Evolutionary conservation across 2,888 invertebrate species (phyloP).

Genomic region (Mesorhabditis sp.): DNA sequence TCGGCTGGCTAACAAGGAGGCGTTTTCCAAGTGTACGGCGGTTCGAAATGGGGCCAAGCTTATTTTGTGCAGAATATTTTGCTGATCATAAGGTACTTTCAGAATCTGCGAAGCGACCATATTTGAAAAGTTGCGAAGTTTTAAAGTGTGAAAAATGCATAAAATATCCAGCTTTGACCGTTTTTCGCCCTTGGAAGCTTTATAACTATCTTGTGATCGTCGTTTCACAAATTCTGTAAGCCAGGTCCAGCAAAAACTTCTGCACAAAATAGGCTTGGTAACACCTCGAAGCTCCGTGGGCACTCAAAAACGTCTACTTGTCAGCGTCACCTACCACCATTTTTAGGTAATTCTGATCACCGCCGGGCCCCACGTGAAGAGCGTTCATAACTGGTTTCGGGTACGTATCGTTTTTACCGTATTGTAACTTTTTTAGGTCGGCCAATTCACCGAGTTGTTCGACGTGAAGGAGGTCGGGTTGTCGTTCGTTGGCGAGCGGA

Average conservation of each 20-base stretch:
- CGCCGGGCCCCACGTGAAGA: slow-evolving; percentile 81
- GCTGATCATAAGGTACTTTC: too few relatives aligned
- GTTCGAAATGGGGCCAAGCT: slow-evolving; percentile 62
- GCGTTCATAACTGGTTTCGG: slow-evolving; percentile 77
- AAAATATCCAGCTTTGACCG: too few relatives aligned
- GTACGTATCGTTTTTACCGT: slow-evolving; percentile 43
- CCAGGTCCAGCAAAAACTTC: slow-evolving; percentile 58
- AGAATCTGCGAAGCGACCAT: too few relatives aligned
- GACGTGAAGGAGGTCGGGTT: slow-evolving; percentile 23
- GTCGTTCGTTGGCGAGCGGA: slow-evolving; percentile 20
- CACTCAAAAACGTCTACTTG: too few relatives aligned
- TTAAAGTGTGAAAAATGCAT: too few relatives aligned
- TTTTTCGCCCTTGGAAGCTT: too few relatives aligned
- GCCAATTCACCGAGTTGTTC: slow-evolving; percentile 71
- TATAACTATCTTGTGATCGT: too few relatives aligned
- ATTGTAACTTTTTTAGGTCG: slow-evolving; percentile 64
- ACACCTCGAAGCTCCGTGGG: slow-evolving; percentile 64
- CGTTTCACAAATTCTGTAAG: too few relatives aligned
- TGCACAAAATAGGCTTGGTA: too few relatives aligned
- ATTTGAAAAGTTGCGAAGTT: too few relatives aligned
- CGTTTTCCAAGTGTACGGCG: slow-evolving; percentile 10
- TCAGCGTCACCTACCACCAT: too few relatives aligned
- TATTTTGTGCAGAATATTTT: too few relatives aligned
- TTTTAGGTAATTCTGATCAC: slow-evolving; percentile 75
- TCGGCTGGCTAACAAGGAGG: slow-evolving; percentile 10